Evolutionary conservation across 2,888 invertebrate genomes (phyloP).

Genomic region (Maniola hyperantus): DNA sequence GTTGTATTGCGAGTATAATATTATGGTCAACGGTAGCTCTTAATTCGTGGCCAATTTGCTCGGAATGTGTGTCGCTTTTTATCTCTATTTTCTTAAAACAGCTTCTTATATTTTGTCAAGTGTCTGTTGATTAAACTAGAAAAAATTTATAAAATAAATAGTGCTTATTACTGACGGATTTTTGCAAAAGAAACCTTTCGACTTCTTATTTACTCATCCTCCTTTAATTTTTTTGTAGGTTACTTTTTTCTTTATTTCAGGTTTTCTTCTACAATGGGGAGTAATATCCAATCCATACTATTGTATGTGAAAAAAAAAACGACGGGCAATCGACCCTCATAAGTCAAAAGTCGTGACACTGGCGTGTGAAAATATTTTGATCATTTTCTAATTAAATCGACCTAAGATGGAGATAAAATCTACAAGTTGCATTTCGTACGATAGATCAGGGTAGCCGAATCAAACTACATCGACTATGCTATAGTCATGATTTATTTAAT

Average conservation of each 20-base stretch:
- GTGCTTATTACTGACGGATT: background rate
- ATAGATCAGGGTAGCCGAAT: background rate
- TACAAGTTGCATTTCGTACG: conserved; percentile 1
- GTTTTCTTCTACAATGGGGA: too few relatives aligned
- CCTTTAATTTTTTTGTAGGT: too few relatives aligned
- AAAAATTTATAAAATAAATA: background rate
- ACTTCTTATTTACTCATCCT: background rate
- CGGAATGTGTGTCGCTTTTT: conserved; percentile 27
- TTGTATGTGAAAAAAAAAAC: too few relatives aligned
- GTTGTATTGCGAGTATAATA: conserved; percentile 50
- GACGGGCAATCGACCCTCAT: background rate
- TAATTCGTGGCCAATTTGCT: conserved; percentile 30
- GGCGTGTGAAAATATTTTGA: conserved; percentile 12
- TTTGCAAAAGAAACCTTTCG: background rate
- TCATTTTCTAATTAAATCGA: conserved; percentile 5
- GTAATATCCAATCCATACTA: too few relatives aligned
- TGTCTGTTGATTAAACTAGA: background rate
- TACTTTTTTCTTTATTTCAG: too few relatives aligned
- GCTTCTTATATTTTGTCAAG: background rate
- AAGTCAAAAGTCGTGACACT: background rate
- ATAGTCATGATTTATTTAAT: background rate
- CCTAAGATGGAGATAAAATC: conserved; percentile 4
- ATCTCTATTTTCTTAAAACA: conserved; percentile 1
- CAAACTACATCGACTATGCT: background rate
- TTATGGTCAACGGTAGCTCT: conserved; percentile 59